phyloP scores from a whole-genome alignment of 2,888 invertebrate species.

The Dicroscelio sp. region DNA sequence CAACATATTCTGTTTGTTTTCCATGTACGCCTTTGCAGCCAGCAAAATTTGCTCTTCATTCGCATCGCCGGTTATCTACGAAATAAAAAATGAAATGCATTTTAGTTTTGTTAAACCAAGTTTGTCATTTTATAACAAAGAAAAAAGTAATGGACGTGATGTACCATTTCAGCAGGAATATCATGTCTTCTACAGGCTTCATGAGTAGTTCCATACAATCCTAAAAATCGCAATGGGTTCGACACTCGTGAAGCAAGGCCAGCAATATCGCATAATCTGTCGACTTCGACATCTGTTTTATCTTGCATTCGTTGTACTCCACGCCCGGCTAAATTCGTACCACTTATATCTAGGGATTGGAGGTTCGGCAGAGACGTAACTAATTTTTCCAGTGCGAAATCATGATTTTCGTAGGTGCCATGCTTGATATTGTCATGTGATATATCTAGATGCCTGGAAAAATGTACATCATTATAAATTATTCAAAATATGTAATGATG shows the following conservation, averaged over 20 bases:
- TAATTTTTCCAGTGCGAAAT: no score
- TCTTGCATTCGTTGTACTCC: conserved; percentile 93
- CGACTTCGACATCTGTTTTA: conserved; percentile 72
- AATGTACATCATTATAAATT: no score
- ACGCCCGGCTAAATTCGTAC: conserved; percentile 98
- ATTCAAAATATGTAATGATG: no score
- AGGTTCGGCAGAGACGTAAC: conserved; percentile 95
- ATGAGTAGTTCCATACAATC: conserved; percentile 97
- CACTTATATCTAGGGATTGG: conserved; percentile 97
- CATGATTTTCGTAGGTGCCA: no score
- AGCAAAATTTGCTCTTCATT: conserved; percentile 97
- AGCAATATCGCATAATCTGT: conserved; percentile 95
- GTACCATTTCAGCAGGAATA: conserved; percentile 97
- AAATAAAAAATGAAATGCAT: conserved; percentile 6
- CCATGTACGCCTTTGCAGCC: conserved; percentile 96
- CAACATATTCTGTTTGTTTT: conserved; percentile 95
- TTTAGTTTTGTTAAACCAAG: not conserved
- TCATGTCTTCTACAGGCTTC: conserved; percentile 97
- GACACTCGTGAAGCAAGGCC: conserved; percentile 96
- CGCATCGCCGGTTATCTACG: conserved; percentile 96
- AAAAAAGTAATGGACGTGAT: no score
- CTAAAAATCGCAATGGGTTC: conserved; percentile 97
- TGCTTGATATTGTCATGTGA: no score
- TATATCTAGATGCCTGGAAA: no score
- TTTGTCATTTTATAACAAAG: no score